These are phyloP conservation scores for Schizotus pectinicornis DNA, from an alignment of 2,888 invertebrate species.

Conservation along the genomic window DNA sequence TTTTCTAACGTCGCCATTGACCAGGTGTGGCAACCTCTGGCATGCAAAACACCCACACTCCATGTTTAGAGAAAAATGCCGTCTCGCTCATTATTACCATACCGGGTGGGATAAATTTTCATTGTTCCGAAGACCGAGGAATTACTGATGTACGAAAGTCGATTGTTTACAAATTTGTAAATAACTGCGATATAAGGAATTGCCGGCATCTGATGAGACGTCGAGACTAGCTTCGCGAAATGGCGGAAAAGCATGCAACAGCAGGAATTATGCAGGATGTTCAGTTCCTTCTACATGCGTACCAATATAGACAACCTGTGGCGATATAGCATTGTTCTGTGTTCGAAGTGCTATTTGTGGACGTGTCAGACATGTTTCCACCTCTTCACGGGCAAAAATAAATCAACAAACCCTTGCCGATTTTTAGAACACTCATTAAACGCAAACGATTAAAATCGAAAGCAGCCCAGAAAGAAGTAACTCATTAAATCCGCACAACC, in stretches of 20 bases:
- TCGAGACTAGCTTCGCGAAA: background rate
- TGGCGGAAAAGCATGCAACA: conserved; percentile 4
- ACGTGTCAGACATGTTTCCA: background rate
- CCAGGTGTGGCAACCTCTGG: conserved; percentile 25
- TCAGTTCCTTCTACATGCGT: background rate
- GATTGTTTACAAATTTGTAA: conserved; percentile 2
- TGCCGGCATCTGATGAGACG: conserved; percentile 5
- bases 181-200: background rate
- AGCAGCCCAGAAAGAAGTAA: conserved; percentile 6
- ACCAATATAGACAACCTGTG: conserved; percentile 1
- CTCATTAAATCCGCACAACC: conserved; percentile 14
- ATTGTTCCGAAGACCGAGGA: conserved; percentile 1
- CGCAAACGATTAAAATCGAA: background rate
- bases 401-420: background rate
- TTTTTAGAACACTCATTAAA: background rate
- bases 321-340: background rate
- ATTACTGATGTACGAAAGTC: background rate
- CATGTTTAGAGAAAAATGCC: conserved; percentile 5
- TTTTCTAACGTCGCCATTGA: background rate
- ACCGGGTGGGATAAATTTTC: background rate
- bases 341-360: too few relatives aligned
- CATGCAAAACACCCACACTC: conserved; percentile 26
- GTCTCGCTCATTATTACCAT: conserved; percentile 15
- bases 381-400: background rate
- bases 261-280: conserved; percentile 9